Evolutionary conservation across 2,113 vertebrate genomes (phyloP), one percentile per base, ranked within the genome.

Genomic region (Dromaius novaehollandiae): DNA sequence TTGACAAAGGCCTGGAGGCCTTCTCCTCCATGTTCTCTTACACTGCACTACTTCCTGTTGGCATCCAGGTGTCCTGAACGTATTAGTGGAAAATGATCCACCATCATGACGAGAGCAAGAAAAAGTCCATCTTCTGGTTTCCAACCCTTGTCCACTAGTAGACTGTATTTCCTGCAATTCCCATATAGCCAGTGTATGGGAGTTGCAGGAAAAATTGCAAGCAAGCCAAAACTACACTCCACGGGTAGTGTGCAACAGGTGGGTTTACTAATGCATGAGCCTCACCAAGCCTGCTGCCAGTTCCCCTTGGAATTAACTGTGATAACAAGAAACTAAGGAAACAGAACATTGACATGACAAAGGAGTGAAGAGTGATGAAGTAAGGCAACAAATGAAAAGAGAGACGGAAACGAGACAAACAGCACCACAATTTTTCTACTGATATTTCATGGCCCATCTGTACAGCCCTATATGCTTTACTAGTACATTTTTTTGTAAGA

Each of bases 391-490:
- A 94, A 93, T 17, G 13, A 91, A 74, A 28, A 94, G 85, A 78
- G 0, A 6, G 64, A 95, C 87, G 40, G 75, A 93, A 96, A 91
- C 65, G 66, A 88, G 82, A 90, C 38, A 91, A 87, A 42, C 50
- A 56, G 1, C 1, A 89, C 66, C 63, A 82, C 66, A 70, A 24
- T 80, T 58, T 60, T 92, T 88, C 50, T n/a, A 12, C 46, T 69
- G 56, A 58, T 87, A 80, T 85, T 94, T 85, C 82, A 88, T 38
- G 91, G 91, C 58, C 66, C 70, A 85, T 82, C 53, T 92, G 66
- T 88, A 85, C 76, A 95, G 48, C 20, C 36, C 55, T 92, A 7
- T 16, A 26, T 15, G 42, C 34, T 96, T 89, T 77, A 34, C 36
- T 89, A 36, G 9, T 25, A 42, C 30, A 74, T 38, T 20, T 85